These are phyloP conservation scores for Harpagifer antarcticus DNA, from an alignment of 2,797 vertebrate genomes.

Conservation along the genomic window DNA sequence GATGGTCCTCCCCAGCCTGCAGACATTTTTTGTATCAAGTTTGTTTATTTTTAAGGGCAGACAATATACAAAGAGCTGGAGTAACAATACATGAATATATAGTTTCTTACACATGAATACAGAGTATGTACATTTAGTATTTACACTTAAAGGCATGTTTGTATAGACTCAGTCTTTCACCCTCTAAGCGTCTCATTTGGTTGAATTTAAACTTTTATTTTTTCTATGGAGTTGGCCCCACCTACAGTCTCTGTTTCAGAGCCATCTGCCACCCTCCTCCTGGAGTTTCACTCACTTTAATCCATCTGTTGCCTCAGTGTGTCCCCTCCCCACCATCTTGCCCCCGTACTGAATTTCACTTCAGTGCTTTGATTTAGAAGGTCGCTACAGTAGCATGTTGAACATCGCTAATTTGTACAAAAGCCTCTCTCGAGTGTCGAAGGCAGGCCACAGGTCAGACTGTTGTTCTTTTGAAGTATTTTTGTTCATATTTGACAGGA, in stretches of 20 bases:
- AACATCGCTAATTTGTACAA: constrained; percentile 31
- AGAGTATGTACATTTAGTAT: constrained; percentile 69
- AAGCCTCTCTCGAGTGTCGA: background rate
- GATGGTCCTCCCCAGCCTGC: constrained; percentile 25
- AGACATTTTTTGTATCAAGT: constrained; percentile 42
- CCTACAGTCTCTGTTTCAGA: constrained; percentile 66
- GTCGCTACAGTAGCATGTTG: constrained; percentile 23
- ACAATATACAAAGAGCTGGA: constrained; percentile 78
- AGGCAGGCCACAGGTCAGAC: constrained; percentile 21
- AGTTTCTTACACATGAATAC: constrained; percentile 59
- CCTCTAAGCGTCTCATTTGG: background rate
- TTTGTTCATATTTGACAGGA: constrained; percentile 21
- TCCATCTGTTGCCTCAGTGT: constrained; percentile 69
- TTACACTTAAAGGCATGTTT: constrained; percentile 66
- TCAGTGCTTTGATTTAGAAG: constrained; percentile 47
- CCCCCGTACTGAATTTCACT: constrained; percentile 48
- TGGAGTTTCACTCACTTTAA: constrained; percentile 55
- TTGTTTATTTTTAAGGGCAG: constrained; percentile 71
- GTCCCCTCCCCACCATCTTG: constrained; percentile 43
- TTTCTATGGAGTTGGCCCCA: constrained; percentile 24
- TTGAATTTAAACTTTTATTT: background rate
- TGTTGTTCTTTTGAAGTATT: background rate
- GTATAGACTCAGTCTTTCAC: constrained; percentile 10
- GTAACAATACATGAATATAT: constrained; percentile 66
- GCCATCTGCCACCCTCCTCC: constrained; percentile 72